These are phyloP conservation scores for Morus bassanus DNA, from an alignment of 2,797 vertebrate species.

Conservation along the genomic window DNA sequence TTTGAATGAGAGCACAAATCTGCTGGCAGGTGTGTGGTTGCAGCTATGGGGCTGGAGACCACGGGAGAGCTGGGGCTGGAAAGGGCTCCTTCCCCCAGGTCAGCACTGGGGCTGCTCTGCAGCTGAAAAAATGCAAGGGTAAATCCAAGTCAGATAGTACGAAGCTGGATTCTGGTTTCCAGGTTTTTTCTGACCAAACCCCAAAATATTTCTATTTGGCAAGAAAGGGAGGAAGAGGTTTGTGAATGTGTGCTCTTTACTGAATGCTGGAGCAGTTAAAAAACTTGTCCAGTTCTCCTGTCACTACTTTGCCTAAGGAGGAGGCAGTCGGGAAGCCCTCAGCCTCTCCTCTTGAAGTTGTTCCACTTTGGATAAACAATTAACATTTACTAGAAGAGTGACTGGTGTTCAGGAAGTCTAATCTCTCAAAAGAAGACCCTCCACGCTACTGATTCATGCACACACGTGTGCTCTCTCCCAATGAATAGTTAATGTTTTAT, in stretches of 20 bases:
- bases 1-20: neutral
- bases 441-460: conserved; percentile 55
- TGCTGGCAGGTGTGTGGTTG: neutral
- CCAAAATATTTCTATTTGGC: neutral
- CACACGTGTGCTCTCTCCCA: conserved; percentile 19
- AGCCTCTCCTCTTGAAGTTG: neutral
- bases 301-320: neutral
- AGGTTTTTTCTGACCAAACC: neutral
- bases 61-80: neutral
- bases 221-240: neutral
- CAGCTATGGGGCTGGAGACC: neutral
- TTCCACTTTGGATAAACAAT: conserved; percentile 8
- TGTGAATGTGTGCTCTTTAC: neutral
- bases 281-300: neutral
- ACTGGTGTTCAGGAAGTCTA: conserved; percentile 43
- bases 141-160: neutral
- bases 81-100: neutral
- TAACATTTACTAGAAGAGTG: conserved; percentile 24
- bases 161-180: neutral
- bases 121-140: neutral
- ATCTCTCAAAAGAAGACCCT: neutral
- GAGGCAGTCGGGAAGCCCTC: neutral
- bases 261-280: neutral
- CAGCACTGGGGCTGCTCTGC: neutral
- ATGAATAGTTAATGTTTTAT: conserved; percentile 49